Percentiles rank a stretch among this genome's conserved stretches.
phyloP scores from a whole-genome alignment of 2,113 vertebrate species.

The Zosterops lateralis region DNA sequence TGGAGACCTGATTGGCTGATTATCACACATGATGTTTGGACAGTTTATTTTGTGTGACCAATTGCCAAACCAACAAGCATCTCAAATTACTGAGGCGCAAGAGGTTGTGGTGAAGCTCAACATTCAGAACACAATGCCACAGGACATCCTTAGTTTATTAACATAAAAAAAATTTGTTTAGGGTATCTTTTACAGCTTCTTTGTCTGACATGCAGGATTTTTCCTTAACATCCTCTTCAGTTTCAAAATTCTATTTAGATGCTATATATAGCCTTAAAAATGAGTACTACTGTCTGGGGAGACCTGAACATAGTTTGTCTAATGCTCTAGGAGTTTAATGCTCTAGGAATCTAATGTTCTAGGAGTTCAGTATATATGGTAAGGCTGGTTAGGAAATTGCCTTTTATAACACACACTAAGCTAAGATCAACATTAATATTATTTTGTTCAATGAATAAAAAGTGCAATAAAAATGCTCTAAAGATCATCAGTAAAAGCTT shows the following conservation, averaged over 20 bases:
- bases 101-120: not conserved
- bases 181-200: not conserved
- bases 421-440: not conserved
- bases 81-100: not conserved
- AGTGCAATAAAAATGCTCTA: not conserved
- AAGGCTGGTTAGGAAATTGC: not conserved
- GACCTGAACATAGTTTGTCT: not conserved
- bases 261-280: not conserved
- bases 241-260: not conserved
- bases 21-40: slow-evolving; percentile 47
- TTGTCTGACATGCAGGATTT: not conserved
- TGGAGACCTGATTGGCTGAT: slow-evolving; percentile 54
- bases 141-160: not conserved
- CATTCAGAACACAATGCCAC: not conserved
- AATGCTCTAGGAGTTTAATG: not conserved
- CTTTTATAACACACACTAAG: not conserved
- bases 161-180: not conserved
- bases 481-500: not conserved
- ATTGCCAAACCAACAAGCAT: slow-evolving; percentile 39
- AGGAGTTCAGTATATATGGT: not conserved
- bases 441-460: not conserved
- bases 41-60: slow-evolving; percentile 56
- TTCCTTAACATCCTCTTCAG: not conserved
- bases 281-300: not conserved
- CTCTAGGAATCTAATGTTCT: not conserved